Evolutionary conservation across 2,888 invertebrate genomes (phyloP).

Genomic region (Blera fallax): DNA sequence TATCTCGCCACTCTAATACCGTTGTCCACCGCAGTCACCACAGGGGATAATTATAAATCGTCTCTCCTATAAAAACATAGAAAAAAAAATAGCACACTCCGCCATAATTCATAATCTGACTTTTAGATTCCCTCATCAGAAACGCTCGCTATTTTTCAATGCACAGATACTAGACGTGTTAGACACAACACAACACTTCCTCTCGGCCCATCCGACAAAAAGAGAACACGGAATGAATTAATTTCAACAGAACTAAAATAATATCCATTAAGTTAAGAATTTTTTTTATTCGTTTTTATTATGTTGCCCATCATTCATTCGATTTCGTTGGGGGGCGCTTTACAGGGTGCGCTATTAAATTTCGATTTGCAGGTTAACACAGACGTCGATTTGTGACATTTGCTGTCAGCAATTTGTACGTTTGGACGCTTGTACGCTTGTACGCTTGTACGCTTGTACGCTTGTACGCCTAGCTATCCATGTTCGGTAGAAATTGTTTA

Average conservation of each 20-base stretch:
- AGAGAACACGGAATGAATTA: slow-evolving; percentile 18
- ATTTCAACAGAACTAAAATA: slow-evolving; percentile 9
- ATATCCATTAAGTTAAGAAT: slow-evolving; percentile 31
- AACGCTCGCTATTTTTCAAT: slow-evolving; percentile 17
- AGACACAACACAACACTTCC: slow-evolving; percentile 19
- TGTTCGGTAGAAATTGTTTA: too few relatives aligned
- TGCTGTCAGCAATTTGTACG: too few relatives aligned
- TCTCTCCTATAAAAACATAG: neutral
- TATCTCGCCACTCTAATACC: neutral
- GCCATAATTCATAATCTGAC: slow-evolving; percentile 52
- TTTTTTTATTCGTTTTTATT: slow-evolving; percentile 7
- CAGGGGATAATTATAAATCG: slow-evolving; percentile 52
- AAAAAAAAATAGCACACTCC: slow-evolving; percentile 6
- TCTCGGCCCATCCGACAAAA: neutral
- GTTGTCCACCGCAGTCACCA: slow-evolving; percentile 27
- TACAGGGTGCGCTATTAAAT: slow-evolving; percentile 4
- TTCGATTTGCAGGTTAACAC: slow-evolving; percentile 25
- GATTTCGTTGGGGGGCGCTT: neutral
- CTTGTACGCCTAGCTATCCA: too few relatives aligned
- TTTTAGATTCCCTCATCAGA: slow-evolving; percentile 21
- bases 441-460: too few relatives aligned
- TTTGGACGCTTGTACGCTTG: too few relatives aligned
- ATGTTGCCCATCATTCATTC: slow-evolving; percentile 26
- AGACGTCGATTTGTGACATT: neutral
- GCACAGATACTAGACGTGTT: slow-evolving; percentile 2